Base-by-base conservation (phyloP, 2,797 vertebrate species). In the Tolypeutes matacus region DNA sequence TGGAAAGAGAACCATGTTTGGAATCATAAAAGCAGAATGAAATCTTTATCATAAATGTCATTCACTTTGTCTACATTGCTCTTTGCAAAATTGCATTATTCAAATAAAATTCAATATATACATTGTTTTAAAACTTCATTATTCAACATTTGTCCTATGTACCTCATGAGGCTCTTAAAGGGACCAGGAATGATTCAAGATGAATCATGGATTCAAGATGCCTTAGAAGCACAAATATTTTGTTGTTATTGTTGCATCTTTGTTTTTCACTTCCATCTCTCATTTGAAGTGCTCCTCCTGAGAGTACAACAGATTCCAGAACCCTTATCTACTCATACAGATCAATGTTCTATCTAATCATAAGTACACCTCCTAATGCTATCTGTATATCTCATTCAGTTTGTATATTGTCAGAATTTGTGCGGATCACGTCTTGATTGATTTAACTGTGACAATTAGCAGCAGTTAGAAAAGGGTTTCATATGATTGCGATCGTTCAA, bases 291-390 rank as follows among this genome's bases (percentile, higher is more conserved):
- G 4, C 31, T 84, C 49, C 3, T 49, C 13, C 18, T 58, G 27
- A 42, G 20, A 23, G 15, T 39, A 23, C 10, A n/a, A 39, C 3
- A 81, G n/a, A 77, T 12, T 14, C 6, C 46, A 17, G 11, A 25
- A 0, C 4, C 2, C 3, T 20, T 34, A 4, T 25, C 14, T 51
- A 58, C 27, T 51, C 0, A 2, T 53, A 20, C 0, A 89, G 8
- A 1, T 65, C 13, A 60, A n/a, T 49, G 8, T 39, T 83, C 27
- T 25, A 0, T 56, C 15, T 6, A 49, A 36, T 75, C 7, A 15
- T 53, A 77, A 31, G 31, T 72, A 58, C 0, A 5, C 0, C 13
- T 75, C 5, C 0, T n/a, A 17, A 1, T 1, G 10, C 25, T 7
- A 3, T 72, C 49, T 73, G 5, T 31, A 0, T 4, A n/a, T 25